phyloP scores from a whole-genome alignment of 37 sponge, comb jelly and placozoan species.

The Hormiphora californensis region DNA sequence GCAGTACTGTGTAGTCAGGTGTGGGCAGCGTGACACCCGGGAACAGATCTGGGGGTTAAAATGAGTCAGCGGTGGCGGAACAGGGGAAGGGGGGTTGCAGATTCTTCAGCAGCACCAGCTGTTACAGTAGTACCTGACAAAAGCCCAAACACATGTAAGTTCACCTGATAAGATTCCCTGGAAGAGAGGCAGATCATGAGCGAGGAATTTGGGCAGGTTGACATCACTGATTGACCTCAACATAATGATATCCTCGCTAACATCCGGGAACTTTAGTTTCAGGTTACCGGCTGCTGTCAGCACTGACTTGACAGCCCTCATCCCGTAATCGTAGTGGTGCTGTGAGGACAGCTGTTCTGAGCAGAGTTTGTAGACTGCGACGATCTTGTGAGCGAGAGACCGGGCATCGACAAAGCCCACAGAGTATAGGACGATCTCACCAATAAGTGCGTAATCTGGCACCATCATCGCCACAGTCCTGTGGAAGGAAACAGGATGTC shows the following conservation, averaged over 20 bases:
- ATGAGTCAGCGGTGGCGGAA: not conserved
- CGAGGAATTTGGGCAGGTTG: slow-evolving; percentile 61
- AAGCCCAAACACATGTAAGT: too few species aligned
- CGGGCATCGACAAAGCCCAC: slow-evolving; percentile 97
- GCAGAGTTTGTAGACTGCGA: slow-evolving; percentile 88
- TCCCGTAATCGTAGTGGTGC: slow-evolving; percentile 98
- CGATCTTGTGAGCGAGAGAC: slow-evolving; percentile 87
- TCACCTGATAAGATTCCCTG: slow-evolving; percentile 74
- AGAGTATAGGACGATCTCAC: slow-evolving; percentile 97
- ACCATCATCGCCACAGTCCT: slow-evolving; percentile 99
- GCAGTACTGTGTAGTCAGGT: slow-evolving; percentile 79
- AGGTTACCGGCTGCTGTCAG: slow-evolving; percentile 96
- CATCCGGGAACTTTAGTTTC: slow-evolving; percentile 82
- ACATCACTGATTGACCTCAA: slow-evolving; percentile 94
- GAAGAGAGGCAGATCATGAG: slow-evolving; percentile 86
- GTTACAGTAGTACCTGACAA: too few species aligned
- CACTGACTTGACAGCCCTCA: slow-evolving; percentile 95
- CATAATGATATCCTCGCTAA: slow-evolving; percentile 74
- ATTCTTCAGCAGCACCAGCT: too few species aligned
- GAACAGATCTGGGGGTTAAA: slow-evolving; percentile 71
- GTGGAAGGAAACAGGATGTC: not conserved
- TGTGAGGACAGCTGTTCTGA: slow-evolving; percentile 98
- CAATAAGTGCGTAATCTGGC: slow-evolving; percentile 94
- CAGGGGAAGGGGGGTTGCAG: not conserved
- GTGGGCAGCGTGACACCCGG: slow-evolving; percentile 83